Conservation (phyloP, 2,797 vertebrate genomes). For the Rhabdophis nuchalis region DNA sequence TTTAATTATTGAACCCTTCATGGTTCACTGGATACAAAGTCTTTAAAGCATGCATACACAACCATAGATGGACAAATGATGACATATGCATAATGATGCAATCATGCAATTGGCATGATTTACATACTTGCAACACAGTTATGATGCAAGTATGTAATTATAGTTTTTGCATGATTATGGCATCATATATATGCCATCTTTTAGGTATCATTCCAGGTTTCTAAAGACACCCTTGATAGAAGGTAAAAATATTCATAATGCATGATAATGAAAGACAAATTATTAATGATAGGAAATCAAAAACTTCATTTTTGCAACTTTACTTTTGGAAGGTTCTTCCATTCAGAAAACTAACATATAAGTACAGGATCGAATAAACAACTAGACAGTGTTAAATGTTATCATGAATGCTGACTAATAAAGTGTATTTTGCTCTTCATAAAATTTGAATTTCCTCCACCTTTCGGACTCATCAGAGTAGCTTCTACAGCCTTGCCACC, state of each 20-base stretch:
- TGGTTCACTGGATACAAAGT: constrained; percentile 24
- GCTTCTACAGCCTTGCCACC: constrained; percentile 93
- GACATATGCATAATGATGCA: background rate
- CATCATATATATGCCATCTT: background rate
- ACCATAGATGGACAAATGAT: background rate
- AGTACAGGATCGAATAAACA: constrained; percentile 23
- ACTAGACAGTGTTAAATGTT: constrained; percentile 9
- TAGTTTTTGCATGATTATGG: background rate
- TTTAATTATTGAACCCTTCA: background rate
- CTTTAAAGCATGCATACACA: background rate
- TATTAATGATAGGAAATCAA: constrained; percentile 34
- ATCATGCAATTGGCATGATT: background rate
- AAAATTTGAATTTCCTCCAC: constrained; percentile 66
- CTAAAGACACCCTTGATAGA: background rate
- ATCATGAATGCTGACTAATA: background rate
- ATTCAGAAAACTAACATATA: constrained; percentile 27
- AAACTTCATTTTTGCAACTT: background rate
- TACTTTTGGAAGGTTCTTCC: constrained; percentile 27
- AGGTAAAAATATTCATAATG: constrained; percentile 43
- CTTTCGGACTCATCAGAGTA: constrained; percentile 96
- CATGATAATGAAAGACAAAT: constrained; percentile 17
- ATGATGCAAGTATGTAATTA: background rate
- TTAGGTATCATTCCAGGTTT: background rate
- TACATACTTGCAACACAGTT: background rate
- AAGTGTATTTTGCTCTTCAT: constrained; percentile 5